phyloP scores from a whole-genome alignment of 2,113 vertebrate species.

The Cephalophus harveyi region DNA sequence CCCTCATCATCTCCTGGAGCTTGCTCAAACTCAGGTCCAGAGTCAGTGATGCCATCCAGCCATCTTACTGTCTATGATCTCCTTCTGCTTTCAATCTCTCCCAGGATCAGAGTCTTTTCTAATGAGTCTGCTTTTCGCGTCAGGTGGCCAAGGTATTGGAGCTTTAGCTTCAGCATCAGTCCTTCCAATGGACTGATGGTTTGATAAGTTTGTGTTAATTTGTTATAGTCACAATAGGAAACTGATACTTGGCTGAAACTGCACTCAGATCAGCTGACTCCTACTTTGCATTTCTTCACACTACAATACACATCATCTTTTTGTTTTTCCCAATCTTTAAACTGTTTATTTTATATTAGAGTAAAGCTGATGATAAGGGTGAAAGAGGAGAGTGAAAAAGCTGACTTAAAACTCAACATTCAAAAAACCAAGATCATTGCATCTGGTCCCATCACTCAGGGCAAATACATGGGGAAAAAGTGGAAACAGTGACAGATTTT shows the following conservation, averaged over 20 bases:
- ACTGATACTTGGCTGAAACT: neutral
- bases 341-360: neutral
- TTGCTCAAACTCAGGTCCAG: neutral
- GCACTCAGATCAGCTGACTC: neutral
- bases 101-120: neutral
- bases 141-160: neutral
- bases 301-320: neutral
- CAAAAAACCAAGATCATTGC: neutral
- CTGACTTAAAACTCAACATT: neutral
- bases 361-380: neutral
- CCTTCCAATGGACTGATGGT: neutral
- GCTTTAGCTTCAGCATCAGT: neutral
- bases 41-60: neutral
- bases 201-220: neutral
- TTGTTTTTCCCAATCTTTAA: neutral
- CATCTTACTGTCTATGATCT: neutral
- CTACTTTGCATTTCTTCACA: neutral
- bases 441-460: neutral
- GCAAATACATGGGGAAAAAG: neutral
- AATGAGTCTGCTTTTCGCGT: neutral
- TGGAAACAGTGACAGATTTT: neutral
- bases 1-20: neutral
- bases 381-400: neutral
- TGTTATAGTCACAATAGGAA: neutral
- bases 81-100: neutral